Base-by-base conservation (phyloP, 2,888 invertebrate genomes). In the Caenorhabditis sulstoni region DNA sequence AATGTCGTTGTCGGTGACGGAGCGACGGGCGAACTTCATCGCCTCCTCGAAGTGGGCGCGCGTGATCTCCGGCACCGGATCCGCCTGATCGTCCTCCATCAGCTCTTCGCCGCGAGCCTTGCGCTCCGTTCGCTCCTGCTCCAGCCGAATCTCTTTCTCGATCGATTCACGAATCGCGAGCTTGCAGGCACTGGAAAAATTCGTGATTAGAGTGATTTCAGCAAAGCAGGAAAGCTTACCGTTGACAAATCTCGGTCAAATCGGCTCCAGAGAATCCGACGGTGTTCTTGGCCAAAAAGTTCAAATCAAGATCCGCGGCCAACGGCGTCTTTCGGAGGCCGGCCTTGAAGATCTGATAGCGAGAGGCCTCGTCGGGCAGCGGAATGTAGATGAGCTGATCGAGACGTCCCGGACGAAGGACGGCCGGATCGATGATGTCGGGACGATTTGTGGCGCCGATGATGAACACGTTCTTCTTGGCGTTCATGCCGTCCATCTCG, bases 321-420 rank as follows among this genome's bases (percentile, higher is more conserved):
- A 89, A 70, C 20, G 89, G 89, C 3, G 89, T 90, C 82, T 90
- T 89, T 41, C 87, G 83, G 49, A 87, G 79, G n/a, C 77, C 68
- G 68, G 98, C 96, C 91, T 94, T 95, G 90, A 99, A 94, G 91
- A 99, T 98, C 81, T 95, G 94, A 92, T 96, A 95, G 87, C 99
- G 94, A 0, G 98, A 98, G 91, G 96, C 96, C 90, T 98, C 98
- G 92, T 99, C 99, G 29, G 99, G 99, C 91, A 99, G 93, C 90
- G 99, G 99, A 93, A 99, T 99, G 93, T 99, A 99, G 92, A 99
- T 99, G 85, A 99, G 93, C 92, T 99, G 99, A 93, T 99, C 99
- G 77, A 99, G 93, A 90, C 99, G 95, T 23, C 99, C 99, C 23
- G 99, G 99, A 91, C 99, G 94, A 85, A 99, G 93, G 91, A 99